A percentile compares a stretch with the other conserved stretches of the same genome.
Conservation (phyloP, 2,888 invertebrate genomes). For the Heliconius erato region DNA sequence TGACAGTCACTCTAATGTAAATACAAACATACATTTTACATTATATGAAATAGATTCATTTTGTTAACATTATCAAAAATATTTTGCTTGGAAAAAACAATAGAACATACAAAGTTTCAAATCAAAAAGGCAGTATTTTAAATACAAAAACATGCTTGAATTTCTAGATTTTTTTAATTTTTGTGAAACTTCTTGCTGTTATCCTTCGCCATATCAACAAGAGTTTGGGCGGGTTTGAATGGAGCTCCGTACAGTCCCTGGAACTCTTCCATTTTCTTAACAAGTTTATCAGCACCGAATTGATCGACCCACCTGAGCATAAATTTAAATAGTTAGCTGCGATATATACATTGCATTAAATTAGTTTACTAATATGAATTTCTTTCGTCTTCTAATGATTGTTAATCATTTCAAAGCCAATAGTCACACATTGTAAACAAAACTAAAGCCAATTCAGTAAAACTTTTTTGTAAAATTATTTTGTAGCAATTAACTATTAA, state of each 20-base stretch:
- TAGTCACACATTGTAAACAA: too few species aligned
- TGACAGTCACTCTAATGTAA: constrained; percentile 40
- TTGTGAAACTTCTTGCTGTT: constrained; percentile 94
- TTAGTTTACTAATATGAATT: too few species aligned
- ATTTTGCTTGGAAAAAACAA: constrained; percentile 7
- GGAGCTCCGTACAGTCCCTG: constrained; percentile 93
- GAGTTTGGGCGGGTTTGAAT: constrained; percentile 96
- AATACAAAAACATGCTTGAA: constrained; percentile 23
- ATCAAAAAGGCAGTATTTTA: constrained; percentile 37
- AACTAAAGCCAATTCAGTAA: too few species aligned
- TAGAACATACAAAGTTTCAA: not conserved
- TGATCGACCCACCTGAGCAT: constrained; percentile 93
- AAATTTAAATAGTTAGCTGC: not conserved
- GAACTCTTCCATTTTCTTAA: constrained; percentile 95
- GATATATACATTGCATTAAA: not conserved
- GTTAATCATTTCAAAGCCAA: too few species aligned
- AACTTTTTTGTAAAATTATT: too few species aligned
- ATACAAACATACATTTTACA: constrained; percentile 38
- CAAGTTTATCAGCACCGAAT: constrained; percentile 96
- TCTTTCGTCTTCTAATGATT: too few species aligned
- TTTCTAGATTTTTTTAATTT: constrained; percentile 59
- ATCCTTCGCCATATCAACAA: constrained; percentile 97
- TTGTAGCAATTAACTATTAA: too few species aligned
- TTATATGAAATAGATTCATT: not conserved
- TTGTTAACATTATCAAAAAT: not conserved